Conservation (phyloP, 2,888 invertebrate genomes). For the Dyspetes luteomarginatus region DNA sequence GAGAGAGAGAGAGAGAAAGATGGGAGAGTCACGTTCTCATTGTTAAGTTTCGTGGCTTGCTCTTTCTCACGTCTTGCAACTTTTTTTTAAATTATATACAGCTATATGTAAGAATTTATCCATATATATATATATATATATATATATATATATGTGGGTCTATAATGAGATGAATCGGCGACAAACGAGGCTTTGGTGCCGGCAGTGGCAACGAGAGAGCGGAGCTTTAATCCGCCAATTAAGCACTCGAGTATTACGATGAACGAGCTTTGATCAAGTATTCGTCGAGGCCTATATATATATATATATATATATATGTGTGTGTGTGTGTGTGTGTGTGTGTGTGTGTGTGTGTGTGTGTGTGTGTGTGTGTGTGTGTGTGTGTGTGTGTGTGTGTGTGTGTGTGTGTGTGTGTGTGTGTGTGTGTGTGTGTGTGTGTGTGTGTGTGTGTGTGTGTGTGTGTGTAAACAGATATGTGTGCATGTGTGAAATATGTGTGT, state of each 20-base stretch:
- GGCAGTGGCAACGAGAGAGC: constrained; percentile 19
- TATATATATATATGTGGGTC: not conserved
- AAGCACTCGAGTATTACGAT: constrained; percentile 57
- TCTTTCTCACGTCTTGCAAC: constrained; percentile 1
- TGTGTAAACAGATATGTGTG: too few species aligned
- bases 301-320: not conserved
- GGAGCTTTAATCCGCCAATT: constrained; percentile 65
- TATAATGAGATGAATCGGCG: constrained; percentile 33
- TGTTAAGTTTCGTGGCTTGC: constrained; percentile 42
- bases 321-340: too few species aligned
- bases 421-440: too few species aligned
- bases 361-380: too few species aligned
- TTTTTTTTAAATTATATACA: not conserved
- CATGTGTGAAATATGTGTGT: not conserved
- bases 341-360: too few species aligned
- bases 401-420: too few species aligned
- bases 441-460: too few species aligned
- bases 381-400: too few species aligned
- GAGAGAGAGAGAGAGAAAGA: constrained; percentile 8
- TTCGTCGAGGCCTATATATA: constrained; percentile 37
- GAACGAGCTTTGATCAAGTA: constrained; percentile 65
- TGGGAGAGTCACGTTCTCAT: constrained; percentile 63
- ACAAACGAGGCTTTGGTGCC: constrained; percentile 32
- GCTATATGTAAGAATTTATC: not conserved
- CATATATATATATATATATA: not conserved